Percentiles rank a stretch among this genome's conserved stretches.
phyloP scores from a whole-genome alignment of 2,888 invertebrate genomes.

The Agrotis clavis region DNA sequence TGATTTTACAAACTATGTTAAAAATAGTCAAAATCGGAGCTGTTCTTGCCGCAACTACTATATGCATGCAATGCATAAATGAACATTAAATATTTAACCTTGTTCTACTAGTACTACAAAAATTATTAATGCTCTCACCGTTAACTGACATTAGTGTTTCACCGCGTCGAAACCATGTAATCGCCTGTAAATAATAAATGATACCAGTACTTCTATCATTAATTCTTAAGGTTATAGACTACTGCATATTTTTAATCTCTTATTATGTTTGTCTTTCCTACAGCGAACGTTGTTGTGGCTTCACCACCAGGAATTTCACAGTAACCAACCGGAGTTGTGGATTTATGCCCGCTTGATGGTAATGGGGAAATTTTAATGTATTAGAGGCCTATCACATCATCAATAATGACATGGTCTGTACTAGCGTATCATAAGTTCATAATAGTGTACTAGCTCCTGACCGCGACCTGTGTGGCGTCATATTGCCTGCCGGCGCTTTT shows the following conservation, averaged over 20 bases:
- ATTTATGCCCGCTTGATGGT: not conserved
- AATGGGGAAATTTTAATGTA: too few species aligned
- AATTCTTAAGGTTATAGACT: not conserved
- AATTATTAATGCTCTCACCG: not conserved
- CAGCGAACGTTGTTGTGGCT: not conserved
- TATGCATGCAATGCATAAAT: too few species aligned
- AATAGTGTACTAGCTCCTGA: too few species aligned
- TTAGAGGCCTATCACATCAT: not conserved
- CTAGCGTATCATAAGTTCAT: too few species aligned
- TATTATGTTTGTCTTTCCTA: not conserved
- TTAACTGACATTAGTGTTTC: not conserved
- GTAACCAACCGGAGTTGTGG: not conserved
- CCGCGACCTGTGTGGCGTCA: too few species aligned
- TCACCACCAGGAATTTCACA: not conserved
- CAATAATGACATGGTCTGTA: too few species aligned
- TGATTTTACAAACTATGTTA: too few species aligned
- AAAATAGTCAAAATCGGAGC: too few species aligned
- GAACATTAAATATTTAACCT: not conserved
- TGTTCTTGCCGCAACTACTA: too few species aligned
- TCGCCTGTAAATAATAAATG: slow-evolving; percentile 33
- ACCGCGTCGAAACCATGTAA: slow-evolving; percentile 23
- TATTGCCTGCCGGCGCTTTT: too few species aligned
- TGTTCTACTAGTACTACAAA: not conserved
- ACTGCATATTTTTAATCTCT: not conserved
- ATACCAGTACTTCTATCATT: slow-evolving; percentile 11